Evolutionary conservation across 2,888 invertebrate species (phyloP).

Genomic region (Leptura quadrifasciata): DNA sequence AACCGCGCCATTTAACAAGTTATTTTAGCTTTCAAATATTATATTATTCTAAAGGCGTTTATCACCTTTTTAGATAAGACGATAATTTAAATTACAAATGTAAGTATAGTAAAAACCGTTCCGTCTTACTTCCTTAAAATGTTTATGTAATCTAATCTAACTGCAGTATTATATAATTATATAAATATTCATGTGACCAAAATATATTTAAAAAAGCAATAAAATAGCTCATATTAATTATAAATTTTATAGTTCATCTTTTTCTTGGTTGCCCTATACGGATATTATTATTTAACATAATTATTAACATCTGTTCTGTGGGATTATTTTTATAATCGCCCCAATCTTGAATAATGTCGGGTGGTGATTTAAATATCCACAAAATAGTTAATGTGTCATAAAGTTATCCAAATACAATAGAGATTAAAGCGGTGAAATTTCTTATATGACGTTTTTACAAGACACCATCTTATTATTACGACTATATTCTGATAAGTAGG

Average conservation of each 20-base stretch:
- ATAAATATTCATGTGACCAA: background rate
- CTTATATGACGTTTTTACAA: background rate
- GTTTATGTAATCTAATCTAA: background rate
- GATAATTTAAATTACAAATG: background rate
- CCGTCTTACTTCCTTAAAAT: background rate
- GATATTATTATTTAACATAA: background rate
- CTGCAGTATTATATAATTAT: background rate
- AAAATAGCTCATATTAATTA: background rate
- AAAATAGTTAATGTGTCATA: slow-evolving; percentile 1
- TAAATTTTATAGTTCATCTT: background rate
- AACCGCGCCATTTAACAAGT: too few species aligned
- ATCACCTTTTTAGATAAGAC: too few species aligned
- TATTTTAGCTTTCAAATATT: too few species aligned
- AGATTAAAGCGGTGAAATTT: background rate
- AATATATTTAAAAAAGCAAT: background rate
- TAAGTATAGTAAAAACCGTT: background rate
- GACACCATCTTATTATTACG: background rate
- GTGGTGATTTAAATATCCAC: background rate
- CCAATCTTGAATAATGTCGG: background rate
- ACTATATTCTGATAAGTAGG: background rate
- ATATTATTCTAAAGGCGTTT: too few species aligned
- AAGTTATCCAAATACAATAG: background rate
- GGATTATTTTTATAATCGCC: background rate
- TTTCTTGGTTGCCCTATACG: background rate
- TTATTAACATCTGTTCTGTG: slow-evolving; percentile 1